Percentiles rank a stretch among this genome's conserved stretches.
phyloP scores from a whole-genome alignment of 2,113 vertebrate species.

The Nycticebus coucang region DNA sequence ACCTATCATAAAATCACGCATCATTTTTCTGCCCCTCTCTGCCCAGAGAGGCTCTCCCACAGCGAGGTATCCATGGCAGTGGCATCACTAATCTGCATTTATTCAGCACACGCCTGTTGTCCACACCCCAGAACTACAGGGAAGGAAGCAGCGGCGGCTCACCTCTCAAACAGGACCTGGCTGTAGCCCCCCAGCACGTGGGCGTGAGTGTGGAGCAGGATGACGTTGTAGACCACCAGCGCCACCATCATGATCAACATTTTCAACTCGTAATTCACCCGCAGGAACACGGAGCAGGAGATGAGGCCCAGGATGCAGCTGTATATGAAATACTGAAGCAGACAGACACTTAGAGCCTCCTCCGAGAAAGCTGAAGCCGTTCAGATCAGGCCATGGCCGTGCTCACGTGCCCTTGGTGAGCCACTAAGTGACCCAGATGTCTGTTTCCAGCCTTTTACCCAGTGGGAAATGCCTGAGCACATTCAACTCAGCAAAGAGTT shows the following conservation, averaged over 20 bases:
- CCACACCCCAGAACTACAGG: neutral
- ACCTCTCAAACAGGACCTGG: slow-evolving; percentile 95
- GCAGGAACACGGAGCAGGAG: slow-evolving; percentile 97
- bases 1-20: neutral
- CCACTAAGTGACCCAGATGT: neutral
- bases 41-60: neutral
- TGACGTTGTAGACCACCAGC: slow-evolving; percentile 93
- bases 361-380: neutral
- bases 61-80: fast-evolving
- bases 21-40: fast-evolving
- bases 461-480: neutral
- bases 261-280: slow-evolving; percentile 98
- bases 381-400: fast-evolving
- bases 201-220: slow-evolving; percentile 95
- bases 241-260: slow-evolving; percentile 97
- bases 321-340: slow-evolving; percentile 96
- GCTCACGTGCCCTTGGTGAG: fast-evolving
- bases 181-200: slow-evolving; percentile 94
- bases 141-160: slow-evolving; percentile 12
- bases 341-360: slow-evolving; percentile 41
- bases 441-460: neutral
- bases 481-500: neutral
- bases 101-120: fast-evolving
- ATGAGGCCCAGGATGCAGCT: slow-evolving; percentile 97
- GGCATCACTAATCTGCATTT: neutral